Percentiles rank a stretch among this genome's conserved stretches.
Conservation (phyloP, 2,113 vertebrate species). For the Anguilla japonica region DNA sequence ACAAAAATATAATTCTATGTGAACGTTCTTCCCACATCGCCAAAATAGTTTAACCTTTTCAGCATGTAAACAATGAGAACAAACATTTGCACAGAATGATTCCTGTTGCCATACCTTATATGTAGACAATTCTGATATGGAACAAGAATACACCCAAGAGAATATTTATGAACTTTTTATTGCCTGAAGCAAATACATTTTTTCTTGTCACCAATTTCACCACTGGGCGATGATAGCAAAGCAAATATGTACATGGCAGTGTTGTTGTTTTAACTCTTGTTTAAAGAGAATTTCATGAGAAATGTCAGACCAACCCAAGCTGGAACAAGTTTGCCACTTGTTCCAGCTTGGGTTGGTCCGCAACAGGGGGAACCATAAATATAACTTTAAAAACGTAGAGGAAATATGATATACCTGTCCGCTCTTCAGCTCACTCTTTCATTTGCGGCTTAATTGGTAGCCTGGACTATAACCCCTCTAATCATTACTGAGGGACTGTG, state of each 20-base stretch:
- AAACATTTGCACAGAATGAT: neutral
- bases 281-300: neutral
- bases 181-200: neutral
- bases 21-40: neutral
- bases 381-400: constrained; percentile 1
- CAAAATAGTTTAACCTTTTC: constrained; percentile 11
- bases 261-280: neutral
- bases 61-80: constrained; percentile 3
- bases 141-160: neutral
- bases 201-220: neutral
- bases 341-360: too few species aligned
- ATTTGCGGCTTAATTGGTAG: constrained; percentile 19
- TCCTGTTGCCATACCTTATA: neutral
- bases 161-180: neutral
- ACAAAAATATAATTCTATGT: constrained; percentile 22
- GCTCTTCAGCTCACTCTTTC: neutral
- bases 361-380: neutral
- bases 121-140: neutral
- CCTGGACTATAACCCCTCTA: constrained; percentile 16
- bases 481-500: constrained; percentile 21
- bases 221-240: too few species aligned
- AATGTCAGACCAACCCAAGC: neutral
- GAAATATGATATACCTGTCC: constrained; percentile 8
- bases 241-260: neutral
- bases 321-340: constrained; percentile 10